Evolutionary conservation across 1,140 invertebrate species (phyloP).

Genomic region (Asobara japonica): DNA sequence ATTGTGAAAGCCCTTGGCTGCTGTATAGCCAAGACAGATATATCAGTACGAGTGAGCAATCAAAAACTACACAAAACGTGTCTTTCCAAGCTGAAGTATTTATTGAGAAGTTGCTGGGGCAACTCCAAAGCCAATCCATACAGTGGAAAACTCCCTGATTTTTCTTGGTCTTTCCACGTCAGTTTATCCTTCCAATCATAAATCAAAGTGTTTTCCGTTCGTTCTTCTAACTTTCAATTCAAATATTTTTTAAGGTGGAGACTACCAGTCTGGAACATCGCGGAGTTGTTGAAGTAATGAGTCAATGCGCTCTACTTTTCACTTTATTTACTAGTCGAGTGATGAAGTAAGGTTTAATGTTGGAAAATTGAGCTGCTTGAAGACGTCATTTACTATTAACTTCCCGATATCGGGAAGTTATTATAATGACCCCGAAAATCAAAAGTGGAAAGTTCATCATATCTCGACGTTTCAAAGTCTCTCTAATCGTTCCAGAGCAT

Average conservation of each 20-base stretch:
- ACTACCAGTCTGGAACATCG: too few relatives aligned
- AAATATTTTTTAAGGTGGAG: not conserved
- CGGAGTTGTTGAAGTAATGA: too few relatives aligned
- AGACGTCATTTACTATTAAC: too few relatives aligned
- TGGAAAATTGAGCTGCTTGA: too few relatives aligned
- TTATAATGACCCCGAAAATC: too few relatives aligned
- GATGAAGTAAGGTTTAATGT: too few relatives aligned
- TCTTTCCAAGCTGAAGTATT: slow-evolving; percentile 7
- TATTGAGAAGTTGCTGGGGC: slow-evolving; percentile 13
- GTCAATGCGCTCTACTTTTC: too few relatives aligned
- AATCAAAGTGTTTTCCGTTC: not conserved
- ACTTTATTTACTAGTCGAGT: too few relatives aligned
- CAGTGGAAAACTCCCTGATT: not conserved
- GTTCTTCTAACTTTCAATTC: not conserved
- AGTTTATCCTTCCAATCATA: not conserved
- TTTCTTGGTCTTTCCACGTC: not conserved
- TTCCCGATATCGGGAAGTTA: too few relatives aligned
- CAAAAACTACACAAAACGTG: slow-evolving; percentile 35
- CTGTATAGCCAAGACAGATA: slow-evolving; percentile 6
- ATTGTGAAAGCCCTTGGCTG: not conserved
- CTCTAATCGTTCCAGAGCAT: too few relatives aligned
- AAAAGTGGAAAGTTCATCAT: too few relatives aligned
- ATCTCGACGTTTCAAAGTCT: too few relatives aligned
- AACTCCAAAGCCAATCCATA: not conserved
- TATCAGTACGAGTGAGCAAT: slow-evolving; percentile 29